phyloP scores from a whole-genome alignment of 2,888 invertebrate species.

The Parnassius apollo region DNA sequence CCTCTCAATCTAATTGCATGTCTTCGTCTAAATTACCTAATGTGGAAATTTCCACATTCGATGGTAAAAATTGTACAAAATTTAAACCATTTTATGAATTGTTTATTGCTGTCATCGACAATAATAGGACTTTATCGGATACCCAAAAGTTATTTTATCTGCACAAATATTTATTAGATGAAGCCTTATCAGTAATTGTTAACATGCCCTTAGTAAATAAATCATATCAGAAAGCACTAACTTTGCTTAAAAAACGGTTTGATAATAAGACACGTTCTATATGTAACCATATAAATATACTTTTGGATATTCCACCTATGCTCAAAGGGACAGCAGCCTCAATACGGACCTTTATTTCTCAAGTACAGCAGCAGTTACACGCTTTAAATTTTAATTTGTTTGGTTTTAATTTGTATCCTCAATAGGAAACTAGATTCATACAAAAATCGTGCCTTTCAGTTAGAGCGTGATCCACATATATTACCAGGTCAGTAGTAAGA shows the following conservation, averaged over 20 bases:
- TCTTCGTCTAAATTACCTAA: neutral
- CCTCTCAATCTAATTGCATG: no score
- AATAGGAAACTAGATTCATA: neutral
- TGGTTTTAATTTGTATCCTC: neutral
- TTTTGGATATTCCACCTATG: conserved; percentile 25
- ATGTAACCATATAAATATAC: conserved; percentile 20
- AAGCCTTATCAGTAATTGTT: conserved; percentile 19
- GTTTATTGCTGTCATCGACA: conserved; percentile 8
- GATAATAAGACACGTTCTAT: conserved; percentile 26
- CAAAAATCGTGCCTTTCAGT: neutral
- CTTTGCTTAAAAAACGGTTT: conserved; percentile 24
- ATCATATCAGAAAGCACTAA: conserved; percentile 24
- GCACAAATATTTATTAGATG: conserved; percentile 16
- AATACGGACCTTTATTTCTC: conserved; percentile 19
- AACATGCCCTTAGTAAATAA: conserved; percentile 27
- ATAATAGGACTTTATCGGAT: conserved; percentile 1
- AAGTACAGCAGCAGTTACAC: neutral
- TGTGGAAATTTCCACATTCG: neutral
- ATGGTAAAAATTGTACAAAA: conserved; percentile 2
- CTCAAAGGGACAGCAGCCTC: conserved; percentile 30
- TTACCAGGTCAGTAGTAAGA: neutral
- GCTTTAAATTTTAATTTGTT: no score
- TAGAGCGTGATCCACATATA: neutral
- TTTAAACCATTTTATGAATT: conserved; percentile 12
- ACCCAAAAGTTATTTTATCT: conserved; percentile 28